These are phyloP conservation scores for Macrophya alboannulata DNA, from an alignment of 2,888 invertebrate genomes.

Conservation along the genomic window DNA sequence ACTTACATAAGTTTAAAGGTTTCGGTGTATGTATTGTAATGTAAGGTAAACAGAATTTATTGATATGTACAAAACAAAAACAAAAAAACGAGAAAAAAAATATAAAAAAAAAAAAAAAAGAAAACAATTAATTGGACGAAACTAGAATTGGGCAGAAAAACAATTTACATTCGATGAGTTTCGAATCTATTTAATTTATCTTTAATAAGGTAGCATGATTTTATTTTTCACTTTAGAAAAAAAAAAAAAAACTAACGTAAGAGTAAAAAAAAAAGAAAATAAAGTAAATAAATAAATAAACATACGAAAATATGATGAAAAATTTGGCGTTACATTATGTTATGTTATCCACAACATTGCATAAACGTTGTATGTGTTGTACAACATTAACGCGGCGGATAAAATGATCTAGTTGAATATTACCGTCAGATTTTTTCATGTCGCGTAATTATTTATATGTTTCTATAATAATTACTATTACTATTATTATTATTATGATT, in stretches of 20 bases:
- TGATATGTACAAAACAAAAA: constrained; percentile 16
- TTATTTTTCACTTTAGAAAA: not conserved
- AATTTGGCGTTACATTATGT: not conserved
- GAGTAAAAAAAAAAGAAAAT: not conserved
- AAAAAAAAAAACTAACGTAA: constrained; percentile 1
- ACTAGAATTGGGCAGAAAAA: constrained; percentile 15
- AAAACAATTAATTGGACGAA: not conserved
- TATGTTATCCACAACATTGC: not conserved
- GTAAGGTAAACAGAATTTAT: constrained; percentile 24
- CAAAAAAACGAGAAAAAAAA: not conserved
- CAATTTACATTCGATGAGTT: not conserved
- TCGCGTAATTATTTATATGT: constrained; percentile 43
- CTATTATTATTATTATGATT: not conserved
- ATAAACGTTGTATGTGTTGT: not conserved
- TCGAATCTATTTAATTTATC: constrained; percentile 26
- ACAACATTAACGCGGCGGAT: not conserved
- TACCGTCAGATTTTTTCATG: constrained; percentile 4
- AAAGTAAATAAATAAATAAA: not conserved
- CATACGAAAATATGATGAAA: not conserved
- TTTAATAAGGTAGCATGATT: constrained; percentile 34
- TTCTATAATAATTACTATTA: constrained; percentile 7
- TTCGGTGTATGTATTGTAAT: constrained; percentile 50
- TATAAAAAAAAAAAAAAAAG: not conserved
- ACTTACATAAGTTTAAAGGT: constrained; percentile 59
- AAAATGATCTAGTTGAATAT: constrained; percentile 26